Percentiles rank a stretch among this genome's conserved stretches.
Evolutionary conservation across 2,113 vertebrate species (phyloP).

Genomic region (Petrocephalus microphthalmus): DNA sequence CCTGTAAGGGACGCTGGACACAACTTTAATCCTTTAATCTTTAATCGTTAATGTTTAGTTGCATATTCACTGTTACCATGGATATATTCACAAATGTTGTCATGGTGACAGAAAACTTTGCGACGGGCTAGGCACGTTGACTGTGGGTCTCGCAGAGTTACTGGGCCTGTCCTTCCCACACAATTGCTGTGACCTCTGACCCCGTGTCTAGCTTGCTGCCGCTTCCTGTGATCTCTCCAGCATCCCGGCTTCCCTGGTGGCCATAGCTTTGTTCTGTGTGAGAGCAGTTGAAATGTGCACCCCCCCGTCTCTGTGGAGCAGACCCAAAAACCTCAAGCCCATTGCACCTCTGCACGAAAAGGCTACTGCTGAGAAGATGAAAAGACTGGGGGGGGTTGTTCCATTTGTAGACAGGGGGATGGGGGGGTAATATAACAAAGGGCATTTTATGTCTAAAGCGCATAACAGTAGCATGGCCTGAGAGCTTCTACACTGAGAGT

Average conservation of each 20-base stretch:
- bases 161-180: constrained; percentile 51
- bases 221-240: constrained; percentile 50
- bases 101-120: neutral
- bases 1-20: neutral
- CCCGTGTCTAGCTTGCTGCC: constrained; percentile 37
- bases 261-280: constrained; percentile 27
- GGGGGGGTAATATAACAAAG: neutral
- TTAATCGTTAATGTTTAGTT: neutral
- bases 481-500: neutral
- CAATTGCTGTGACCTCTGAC: constrained; percentile 40
- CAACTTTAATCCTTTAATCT: too few species aligned
- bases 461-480: neutral
- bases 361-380: neutral
- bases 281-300: constrained; percentile 20
- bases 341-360: neutral
- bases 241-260: neutral
- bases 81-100: neutral
- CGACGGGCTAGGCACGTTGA: neutral
- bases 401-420: neutral
- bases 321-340: neutral
- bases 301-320: neutral
- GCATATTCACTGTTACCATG: neutral
- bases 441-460: neutral
- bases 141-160: constrained; percentile 14
- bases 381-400: neutral